phyloP scores from a whole-genome alignment of 64 coral and sea anemone species.

The Acropora yongei region DNA sequence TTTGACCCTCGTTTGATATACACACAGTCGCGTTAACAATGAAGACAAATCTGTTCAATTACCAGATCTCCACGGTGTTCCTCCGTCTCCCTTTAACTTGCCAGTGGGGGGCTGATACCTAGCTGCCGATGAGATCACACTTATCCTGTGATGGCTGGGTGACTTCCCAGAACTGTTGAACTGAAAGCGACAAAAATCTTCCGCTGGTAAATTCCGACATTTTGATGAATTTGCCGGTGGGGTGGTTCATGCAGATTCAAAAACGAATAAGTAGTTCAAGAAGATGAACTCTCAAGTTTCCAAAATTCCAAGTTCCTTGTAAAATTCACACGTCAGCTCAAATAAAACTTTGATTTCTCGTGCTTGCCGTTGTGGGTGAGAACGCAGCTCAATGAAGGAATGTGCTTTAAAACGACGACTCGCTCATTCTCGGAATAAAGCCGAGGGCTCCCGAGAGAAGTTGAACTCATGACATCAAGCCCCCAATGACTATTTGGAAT shows the following conservation, averaged over 20 bases:
- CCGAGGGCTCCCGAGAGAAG: too few species aligned
- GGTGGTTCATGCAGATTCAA: not conserved
- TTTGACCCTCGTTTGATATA: too few species aligned
- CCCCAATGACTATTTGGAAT: too few species aligned
- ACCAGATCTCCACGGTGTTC: slow-evolving; percentile 74
- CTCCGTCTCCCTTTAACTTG: slow-evolving; percentile 56
- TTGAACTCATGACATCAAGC: too few species aligned
- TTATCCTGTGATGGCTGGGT: slow-evolving; percentile 72
- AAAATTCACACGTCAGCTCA: not conserved
- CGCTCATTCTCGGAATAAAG: too few species aligned
- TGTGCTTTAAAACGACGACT: too few species aligned
- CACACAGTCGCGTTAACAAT: too few species aligned
- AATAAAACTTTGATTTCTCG: not conserved
- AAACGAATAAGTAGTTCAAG: not conserved
- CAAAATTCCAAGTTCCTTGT: not conserved
- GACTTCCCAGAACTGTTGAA: slow-evolving; percentile 97
- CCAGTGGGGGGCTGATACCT: slow-evolving; percentile 55
- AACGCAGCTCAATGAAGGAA: too few species aligned
- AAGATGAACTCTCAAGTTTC: not conserved
- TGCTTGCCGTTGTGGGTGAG: too few species aligned
- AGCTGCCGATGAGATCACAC: slow-evolving; percentile 82
- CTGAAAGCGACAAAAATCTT: slow-evolving; percentile 8
- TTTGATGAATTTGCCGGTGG: not conserved
- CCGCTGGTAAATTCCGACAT: not conserved
- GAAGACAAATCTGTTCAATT: not conserved